These are phyloP conservation scores for Corynorhinus townsendii DNA, from an alignment of 2,113 vertebrate species.

Conservation along the genomic window DNA sequence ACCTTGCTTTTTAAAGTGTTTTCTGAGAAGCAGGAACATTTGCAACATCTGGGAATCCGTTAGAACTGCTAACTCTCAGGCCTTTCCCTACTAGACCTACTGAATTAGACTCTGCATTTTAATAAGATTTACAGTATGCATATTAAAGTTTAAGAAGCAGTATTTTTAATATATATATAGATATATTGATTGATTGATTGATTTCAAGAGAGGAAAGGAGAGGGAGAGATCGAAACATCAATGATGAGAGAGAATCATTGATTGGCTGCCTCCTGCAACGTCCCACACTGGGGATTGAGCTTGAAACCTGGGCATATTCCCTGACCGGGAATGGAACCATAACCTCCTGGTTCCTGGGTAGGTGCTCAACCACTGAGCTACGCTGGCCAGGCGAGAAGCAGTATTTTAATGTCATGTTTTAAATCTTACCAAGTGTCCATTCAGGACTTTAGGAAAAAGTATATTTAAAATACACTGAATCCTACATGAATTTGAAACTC, in stretches of 20 bases:
- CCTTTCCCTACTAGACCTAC: background rate
- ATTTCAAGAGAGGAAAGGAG: too few species aligned
- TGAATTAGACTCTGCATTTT: constrained; percentile 27
- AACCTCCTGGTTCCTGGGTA: too few species aligned
- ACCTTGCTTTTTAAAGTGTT: too few species aligned
- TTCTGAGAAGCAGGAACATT: background rate
- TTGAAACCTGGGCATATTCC: too few species aligned
- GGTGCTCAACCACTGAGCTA: too few species aligned
- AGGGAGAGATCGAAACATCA: too few species aligned
- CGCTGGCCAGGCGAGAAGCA: background rate
- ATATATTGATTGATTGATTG: too few species aligned
- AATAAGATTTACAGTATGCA: background rate
- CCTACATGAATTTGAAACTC: background rate
- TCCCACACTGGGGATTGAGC: too few species aligned
- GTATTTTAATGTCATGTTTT: constrained; percentile 38
- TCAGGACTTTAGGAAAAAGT: constrained; percentile 5
- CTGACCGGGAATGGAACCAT: too few species aligned
- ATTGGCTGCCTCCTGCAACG: too few species aligned
- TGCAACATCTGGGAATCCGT: background rate
- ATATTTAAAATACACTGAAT: background rate
- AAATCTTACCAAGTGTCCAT: background rate
- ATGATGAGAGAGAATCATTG: too few species aligned
- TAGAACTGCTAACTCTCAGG: background rate
- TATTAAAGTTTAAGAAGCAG: background rate
- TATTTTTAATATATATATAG: too few species aligned